These are phyloP conservation scores for Eleginops maclovinus DNA, from an alignment of 2,113 vertebrate genomes.

Conservation along the genomic window DNA sequence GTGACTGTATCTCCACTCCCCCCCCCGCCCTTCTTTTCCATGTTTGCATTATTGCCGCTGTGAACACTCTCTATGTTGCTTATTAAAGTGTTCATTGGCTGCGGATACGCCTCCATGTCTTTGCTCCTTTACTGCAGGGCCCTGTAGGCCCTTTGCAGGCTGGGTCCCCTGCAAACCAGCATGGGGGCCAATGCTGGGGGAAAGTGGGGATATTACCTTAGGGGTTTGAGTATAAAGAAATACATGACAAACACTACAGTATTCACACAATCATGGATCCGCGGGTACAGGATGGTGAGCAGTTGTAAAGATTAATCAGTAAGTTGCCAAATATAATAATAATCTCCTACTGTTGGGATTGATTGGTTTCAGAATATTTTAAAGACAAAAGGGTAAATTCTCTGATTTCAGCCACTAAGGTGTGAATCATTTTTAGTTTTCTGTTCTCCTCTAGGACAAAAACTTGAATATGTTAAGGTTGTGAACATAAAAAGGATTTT, in stretches of 20 bases:
- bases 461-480: too few species aligned
- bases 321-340: too few species aligned
- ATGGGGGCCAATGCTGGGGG: slow-evolving; percentile 14
- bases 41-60: slow-evolving; percentile 50
- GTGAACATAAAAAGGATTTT: too few species aligned
- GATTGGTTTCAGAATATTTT: too few species aligned
- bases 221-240: slow-evolving; percentile 35
- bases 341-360: too few species aligned
- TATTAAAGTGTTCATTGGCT: slow-evolving; percentile 43
- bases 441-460: too few species aligned
- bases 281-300: slow-evolving; percentile 5
- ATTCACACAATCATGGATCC: slow-evolving; percentile 11
- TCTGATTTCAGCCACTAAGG: too few species aligned
- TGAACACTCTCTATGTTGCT: slow-evolving; percentile 55
- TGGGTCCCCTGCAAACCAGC: slow-evolving; percentile 49
- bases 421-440: too few species aligned
- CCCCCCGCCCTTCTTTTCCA: not conserved
- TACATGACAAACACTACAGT: slow-evolving; percentile 14
- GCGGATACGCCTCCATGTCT: not conserved
- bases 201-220: slow-evolving; percentile 18
- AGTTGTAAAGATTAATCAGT: too few species aligned
- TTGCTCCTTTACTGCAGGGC: slow-evolving; percentile 31
- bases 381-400: too few species aligned
- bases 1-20: not conserved
- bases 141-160: slow-evolving; percentile 29